Percentiles rank a stretch among this genome's conserved stretches.
Evolutionary conservation across 2,113 vertebrate genomes (phyloP).

Genomic region (Ancistrus triradiatus): DNA sequence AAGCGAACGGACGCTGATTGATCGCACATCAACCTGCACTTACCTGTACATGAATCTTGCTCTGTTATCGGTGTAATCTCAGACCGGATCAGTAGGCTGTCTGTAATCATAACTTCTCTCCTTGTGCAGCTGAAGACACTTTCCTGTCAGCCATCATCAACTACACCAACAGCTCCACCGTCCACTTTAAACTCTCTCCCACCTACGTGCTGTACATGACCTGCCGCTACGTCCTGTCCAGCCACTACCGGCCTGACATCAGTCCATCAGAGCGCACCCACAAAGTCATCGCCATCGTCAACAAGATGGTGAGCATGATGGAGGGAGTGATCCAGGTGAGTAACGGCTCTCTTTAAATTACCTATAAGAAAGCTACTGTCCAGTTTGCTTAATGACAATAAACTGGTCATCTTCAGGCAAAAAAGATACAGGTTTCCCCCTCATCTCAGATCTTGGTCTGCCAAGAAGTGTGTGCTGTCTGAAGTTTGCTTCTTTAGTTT

Average conservation of each 20-base stretch:
- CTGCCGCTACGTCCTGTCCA: constrained; percentile 89
- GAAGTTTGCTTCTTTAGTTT: too few relatives aligned
- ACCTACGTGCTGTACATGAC: constrained; percentile 96
- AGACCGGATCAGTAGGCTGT: neutral
- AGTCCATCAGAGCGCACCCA: constrained; percentile 88
- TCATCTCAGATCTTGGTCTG: too few relatives aligned
- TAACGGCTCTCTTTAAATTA: constrained; percentile 32
- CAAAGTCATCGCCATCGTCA: constrained; percentile 93
- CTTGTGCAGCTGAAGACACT: constrained; percentile 83
- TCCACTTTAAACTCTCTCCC: constrained; percentile 95
- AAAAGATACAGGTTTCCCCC: neutral
- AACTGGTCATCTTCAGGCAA: too few relatives aligned
- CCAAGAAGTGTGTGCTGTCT: too few relatives aligned
- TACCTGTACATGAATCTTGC: too few relatives aligned
- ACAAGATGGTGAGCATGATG: constrained; percentile 99
- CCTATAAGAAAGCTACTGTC: too few relatives aligned
- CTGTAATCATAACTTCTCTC: neutral
- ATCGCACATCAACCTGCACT: too few relatives aligned
- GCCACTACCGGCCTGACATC: constrained; percentile 83
- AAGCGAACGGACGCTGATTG: too few relatives aligned
- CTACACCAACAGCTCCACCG: constrained; percentile 97
- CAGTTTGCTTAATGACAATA: too few relatives aligned
- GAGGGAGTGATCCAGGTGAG: constrained; percentile 98
- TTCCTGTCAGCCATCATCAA: constrained; percentile 97
- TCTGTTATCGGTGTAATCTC: too few relatives aligned